Base-by-base conservation (phyloP, 92 coral and sea anemone genomes). In the Porites evermanni region DNA sequence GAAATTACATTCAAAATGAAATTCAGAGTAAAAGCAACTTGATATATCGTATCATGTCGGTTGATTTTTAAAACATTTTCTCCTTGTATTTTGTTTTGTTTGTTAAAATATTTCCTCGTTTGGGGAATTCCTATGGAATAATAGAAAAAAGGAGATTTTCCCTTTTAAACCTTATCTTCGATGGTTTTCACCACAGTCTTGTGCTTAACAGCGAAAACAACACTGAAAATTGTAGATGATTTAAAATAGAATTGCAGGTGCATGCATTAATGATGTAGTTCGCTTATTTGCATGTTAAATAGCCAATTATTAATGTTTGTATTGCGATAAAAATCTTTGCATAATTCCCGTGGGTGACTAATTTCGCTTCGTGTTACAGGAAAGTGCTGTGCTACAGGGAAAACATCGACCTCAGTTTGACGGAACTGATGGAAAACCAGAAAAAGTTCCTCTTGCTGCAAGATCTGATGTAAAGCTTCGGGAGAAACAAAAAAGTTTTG, bases 401-500 rank as follows among this genome's bases (percentile, higher is more conserved):
- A 85, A 85, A 52, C 3, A 76, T 10, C 77, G 88, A 44, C 88
- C 88, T 4, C 88, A 67, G 12, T 71, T 70, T 12, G 88, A 77
- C 10, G 12, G 60, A 14, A 11, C 17, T 23, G 83, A 77, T 75
- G 88, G 61, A 8, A 53, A 19, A 44, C 83, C 78, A 29, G 60
- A 75, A 14, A 85, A 77, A 67, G 80, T 86, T 19, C 16, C 80
- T 0, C 68, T 92, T 11, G 74, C 89, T 16, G 72, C 82, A 17
- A 70, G 72, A 17, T 72, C 89, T 2, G 98, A 94, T 54, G 87
- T 91, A 74, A 88, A 90, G 53, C 94, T 95, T 17, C 90, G 61
- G 23, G 98, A 95, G 69, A 95, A 95, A 87, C 91, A 78, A 64
- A 72, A 81, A 67, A 88, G 89, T 65, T 95, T 90, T 77, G 98